Evolutionary conservation across 2,113 vertebrate species (phyloP), one percentile per base, ranked within the genome.

Genomic region (Barbus barbus): DNA sequence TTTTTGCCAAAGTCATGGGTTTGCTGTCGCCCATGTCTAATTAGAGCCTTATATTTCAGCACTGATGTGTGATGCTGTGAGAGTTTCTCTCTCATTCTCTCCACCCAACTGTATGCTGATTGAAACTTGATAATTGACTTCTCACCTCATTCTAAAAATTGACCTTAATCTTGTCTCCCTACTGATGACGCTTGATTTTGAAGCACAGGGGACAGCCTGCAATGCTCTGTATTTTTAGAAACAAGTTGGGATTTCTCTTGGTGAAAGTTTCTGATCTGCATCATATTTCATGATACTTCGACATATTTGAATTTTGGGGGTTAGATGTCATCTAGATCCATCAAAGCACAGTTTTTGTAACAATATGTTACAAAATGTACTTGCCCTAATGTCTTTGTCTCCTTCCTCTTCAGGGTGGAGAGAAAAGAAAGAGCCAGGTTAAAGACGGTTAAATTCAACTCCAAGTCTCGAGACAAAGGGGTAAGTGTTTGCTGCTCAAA

Each of bases 351-450:
- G 41, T 44, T 44, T 44, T 44, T 44, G 41, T 33, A 65, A 31
- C 13, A 63, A 53, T 20, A 20, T 0, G 18, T 20, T n/a, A n/a
- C n/a, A n/a, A n/a, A n/a, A n/a, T n/a, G n/a, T 38, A 38, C 36
- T 36, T 38, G 36, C 5, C 31, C 46, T 60, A 26, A 22, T 22
- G 33, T 22, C 16, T 44, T 18, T n/a, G 11, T 84, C 48, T 38
- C 3, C 78, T 78, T 81, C 12, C 85, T 48, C 81, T 61, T 65
- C 91, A 99, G 98, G 90, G 97, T 97, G 89, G 98, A 99, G 91
- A 98, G 98, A 91, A 98, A 97, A 91, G 97, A 99, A 89, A 89
- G 97, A 86, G 96, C 96, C 8, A 94, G 97, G 63, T 94, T 99
- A 94, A 99, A 99, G 96, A 97, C 95, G 0, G 96, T 98, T 89